Evolutionary conservation across 2,888 invertebrate genomes (phyloP).

Genomic region (Drosophila multiciliata): DNA sequence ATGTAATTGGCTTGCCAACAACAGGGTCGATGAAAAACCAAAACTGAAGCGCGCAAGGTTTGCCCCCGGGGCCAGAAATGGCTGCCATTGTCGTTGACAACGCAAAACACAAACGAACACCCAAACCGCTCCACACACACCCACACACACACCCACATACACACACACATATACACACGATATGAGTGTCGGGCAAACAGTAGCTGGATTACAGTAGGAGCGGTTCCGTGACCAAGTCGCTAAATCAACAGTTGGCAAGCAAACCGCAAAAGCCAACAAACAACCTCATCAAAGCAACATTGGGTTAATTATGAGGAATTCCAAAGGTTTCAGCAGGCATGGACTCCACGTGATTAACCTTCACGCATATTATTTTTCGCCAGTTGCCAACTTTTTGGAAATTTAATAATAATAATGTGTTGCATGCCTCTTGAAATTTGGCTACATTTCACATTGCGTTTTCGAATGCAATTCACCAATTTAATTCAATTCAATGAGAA

Average conservation of each 20-base stretch:
- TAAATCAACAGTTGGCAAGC: constrained; percentile 77
- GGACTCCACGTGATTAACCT: constrained; percentile 27
- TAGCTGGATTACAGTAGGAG: constrained; percentile 22
- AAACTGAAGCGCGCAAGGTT: constrained; percentile 57
- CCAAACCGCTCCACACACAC: not conserved
- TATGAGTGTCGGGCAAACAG: not conserved
- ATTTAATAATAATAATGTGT: not conserved
- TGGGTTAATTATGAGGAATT: constrained; percentile 42
- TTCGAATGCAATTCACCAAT: not conserved
- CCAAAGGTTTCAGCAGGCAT: constrained; percentile 30
- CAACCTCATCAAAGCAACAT: constrained; percentile 31
- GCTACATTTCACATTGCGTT: not conserved
- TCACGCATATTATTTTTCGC: not conserved
- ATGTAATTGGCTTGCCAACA: constrained; percentile 72
- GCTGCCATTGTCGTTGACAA: constrained; percentile 71
- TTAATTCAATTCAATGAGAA: not conserved
- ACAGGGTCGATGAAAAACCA: constrained; percentile 54
- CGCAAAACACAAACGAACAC: constrained; percentile 16
- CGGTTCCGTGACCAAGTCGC: constrained; percentile 42
- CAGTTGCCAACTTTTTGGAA: constrained; percentile 3
- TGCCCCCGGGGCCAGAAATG: constrained; percentile 55
- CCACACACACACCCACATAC: constrained; percentile 3
- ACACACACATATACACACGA: not conserved
- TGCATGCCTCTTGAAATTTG: not conserved
- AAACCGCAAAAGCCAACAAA: constrained; percentile 52